These are phyloP conservation scores for Gerris buenoi DNA, from an alignment of 1,140 invertebrate species.

Conservation along the genomic window DNA sequence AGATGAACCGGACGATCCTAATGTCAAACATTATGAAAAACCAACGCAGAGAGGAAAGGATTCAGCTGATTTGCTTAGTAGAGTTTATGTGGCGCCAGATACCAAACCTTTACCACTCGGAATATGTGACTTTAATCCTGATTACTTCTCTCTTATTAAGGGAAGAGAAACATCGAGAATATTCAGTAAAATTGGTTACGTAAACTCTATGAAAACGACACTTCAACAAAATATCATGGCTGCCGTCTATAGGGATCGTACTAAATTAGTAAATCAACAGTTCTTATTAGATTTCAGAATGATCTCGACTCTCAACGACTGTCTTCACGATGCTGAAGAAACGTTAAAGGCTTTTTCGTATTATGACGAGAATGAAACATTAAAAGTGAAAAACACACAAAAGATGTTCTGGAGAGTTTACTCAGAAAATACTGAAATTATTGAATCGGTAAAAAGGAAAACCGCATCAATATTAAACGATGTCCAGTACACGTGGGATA, in stretches of 20 bases:
- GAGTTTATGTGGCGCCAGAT: background rate
- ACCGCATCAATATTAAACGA: background rate
- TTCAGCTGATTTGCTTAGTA: background rate
- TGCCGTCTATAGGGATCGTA: background rate
- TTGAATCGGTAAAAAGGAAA: background rate
- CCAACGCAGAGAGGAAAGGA: background rate
- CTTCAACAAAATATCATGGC: background rate
- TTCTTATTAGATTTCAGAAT: background rate
- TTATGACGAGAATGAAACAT: background rate
- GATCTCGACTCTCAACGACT: background rate
- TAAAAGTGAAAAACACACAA: background rate
- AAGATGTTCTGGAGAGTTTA: background rate
- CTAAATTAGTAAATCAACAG: background rate
- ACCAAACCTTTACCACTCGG: background rate
- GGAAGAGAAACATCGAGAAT: background rate
- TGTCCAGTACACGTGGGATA: background rate
- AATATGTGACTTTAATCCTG: background rate
- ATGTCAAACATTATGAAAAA: background rate
- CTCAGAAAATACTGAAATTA: background rate
- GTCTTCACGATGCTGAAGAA: background rate
- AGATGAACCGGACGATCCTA: background rate
- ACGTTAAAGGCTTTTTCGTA: background rate
- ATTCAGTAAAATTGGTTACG: background rate
- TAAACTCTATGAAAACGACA: background rate
- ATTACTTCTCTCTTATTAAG: background rate